Conservation (phyloP, 2,113 vertebrate genomes). For the Tor tambroides region DNA sequence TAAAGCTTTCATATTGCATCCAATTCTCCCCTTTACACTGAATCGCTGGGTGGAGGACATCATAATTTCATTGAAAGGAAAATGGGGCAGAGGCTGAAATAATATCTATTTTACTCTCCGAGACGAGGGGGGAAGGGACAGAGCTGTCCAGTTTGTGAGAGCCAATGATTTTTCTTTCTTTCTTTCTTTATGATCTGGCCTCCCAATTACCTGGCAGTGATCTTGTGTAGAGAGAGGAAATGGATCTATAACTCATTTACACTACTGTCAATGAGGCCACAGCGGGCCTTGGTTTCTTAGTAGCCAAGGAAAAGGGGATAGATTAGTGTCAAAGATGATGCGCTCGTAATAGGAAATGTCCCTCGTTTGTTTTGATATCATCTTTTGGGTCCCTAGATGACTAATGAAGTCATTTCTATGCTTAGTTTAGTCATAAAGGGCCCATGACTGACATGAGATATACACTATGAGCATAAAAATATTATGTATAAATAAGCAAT, state of each 20-base stretch:
- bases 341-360: constrained; percentile 33
- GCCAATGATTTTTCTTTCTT: constrained; percentile 62
- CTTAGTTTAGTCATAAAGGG: not conserved
- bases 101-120: constrained; percentile 79
- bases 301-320: constrained; percentile 37
- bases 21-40: constrained; percentile 49
- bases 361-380: constrained; percentile 35
- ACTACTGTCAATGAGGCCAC: constrained; percentile 68
- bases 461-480: not conserved
- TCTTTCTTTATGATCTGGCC: constrained; percentile 64
- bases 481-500: not conserved
- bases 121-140: constrained; percentile 51
- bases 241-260: constrained; percentile 79
- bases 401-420: constrained; percentile 1
- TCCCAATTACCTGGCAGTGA: constrained; percentile 71
- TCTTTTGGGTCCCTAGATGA: not conserved
- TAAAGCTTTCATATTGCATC: constrained; percentile 78
- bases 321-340: constrained; percentile 35
- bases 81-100: constrained; percentile 75
- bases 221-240: constrained; percentile 75
- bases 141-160: constrained; percentile 63
- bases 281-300: constrained; percentile 59
- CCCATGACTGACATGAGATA: not conserved
- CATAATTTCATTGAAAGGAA: constrained; percentile 80
- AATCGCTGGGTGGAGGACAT: constrained; percentile 73